Percentiles rank a stretch among this genome's conserved stretches.
phyloP scores from a whole-genome alignment of 1,140 invertebrate species.

The Aculops lycopersici region DNA sequence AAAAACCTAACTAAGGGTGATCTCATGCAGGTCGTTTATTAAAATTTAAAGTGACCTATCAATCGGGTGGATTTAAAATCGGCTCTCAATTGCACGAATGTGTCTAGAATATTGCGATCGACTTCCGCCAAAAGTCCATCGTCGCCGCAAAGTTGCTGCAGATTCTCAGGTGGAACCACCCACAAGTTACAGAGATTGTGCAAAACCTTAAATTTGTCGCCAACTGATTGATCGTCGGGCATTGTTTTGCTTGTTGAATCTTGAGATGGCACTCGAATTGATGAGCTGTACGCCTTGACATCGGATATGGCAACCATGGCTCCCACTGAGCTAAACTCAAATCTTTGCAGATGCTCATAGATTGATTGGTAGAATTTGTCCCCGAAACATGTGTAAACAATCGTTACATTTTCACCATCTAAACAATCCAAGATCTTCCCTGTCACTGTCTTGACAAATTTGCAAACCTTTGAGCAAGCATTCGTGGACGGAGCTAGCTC shows the following conservation, averaged over 20 bases:
- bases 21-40: no score
- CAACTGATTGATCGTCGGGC: not conserved
- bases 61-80: conserved; percentile 73
- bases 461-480: conserved; percentile 52
- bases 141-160: conserved; percentile 69
- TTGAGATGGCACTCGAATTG: not conserved
- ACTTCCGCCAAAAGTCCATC: conserved; percentile 69
- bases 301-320: conserved; percentile 93
- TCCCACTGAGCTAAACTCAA: conserved; percentile 74
- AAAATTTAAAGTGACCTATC: no score
- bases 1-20: no score
- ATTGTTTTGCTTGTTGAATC: not conserved
- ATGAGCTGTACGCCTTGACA: conserved; percentile 54
- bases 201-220: conserved; percentile 57
- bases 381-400: conserved; percentile 55
- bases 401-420: conserved; percentile 69
- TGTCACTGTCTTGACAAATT: conserved; percentile 41
- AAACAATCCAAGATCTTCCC: conserved; percentile 44
- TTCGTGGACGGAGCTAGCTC: conserved; percentile 14
- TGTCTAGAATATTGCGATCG: conserved; percentile 48
- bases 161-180: conserved; percentile 74
- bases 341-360: conserved; percentile 72
- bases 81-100: conserved; percentile 65
- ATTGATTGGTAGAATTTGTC: conserved; percentile 65
- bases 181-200: conserved; percentile 81